Evolutionary conservation across 2,797 vertebrate genomes (phyloP).

Genomic region (Squalus acanthias): DNA sequence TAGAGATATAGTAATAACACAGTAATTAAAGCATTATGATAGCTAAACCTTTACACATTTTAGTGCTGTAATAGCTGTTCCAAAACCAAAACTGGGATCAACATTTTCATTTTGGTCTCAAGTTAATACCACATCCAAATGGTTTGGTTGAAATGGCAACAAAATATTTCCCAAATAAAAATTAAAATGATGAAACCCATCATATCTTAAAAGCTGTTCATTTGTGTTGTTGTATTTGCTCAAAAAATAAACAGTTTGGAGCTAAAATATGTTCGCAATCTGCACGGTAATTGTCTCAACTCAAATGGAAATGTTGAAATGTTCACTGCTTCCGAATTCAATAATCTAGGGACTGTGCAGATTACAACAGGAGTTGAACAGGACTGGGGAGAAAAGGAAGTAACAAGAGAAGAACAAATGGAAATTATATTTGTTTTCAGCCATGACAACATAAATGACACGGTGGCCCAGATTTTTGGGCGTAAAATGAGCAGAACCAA

Average conservation of each 20-base stretch:
- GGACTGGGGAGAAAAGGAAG: background rate
- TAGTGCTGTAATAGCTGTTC: background rate
- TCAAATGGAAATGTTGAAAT: background rate
- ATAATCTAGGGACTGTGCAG: background rate
- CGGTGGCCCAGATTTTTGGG: too few relatives aligned
- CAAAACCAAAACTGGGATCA: background rate
- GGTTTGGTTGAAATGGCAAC: background rate
- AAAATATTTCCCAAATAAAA: background rate
- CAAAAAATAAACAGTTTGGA: background rate
- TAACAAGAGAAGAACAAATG: background rate
- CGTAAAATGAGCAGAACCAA: too few relatives aligned
- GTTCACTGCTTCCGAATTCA: background rate
- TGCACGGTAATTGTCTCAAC: background rate
- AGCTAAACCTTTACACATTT: background rate
- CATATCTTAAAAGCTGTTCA: background rate
- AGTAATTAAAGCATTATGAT: background rate
- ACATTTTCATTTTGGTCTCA: background rate
- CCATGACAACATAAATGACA: background rate
- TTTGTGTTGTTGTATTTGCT: background rate
- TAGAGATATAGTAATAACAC: background rate
- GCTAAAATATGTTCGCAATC: background rate
- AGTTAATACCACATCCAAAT: background rate
- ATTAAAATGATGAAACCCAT: background rate
- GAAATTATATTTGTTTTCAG: background rate
- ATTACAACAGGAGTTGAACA: background rate